A percentile compares a stretch with the other conserved stretches of the same genome.
These are phyloP conservation scores for Ricordea florida DNA, from an alignment of 92 coral and sea anemone species.

Conservation along the genomic window DNA sequence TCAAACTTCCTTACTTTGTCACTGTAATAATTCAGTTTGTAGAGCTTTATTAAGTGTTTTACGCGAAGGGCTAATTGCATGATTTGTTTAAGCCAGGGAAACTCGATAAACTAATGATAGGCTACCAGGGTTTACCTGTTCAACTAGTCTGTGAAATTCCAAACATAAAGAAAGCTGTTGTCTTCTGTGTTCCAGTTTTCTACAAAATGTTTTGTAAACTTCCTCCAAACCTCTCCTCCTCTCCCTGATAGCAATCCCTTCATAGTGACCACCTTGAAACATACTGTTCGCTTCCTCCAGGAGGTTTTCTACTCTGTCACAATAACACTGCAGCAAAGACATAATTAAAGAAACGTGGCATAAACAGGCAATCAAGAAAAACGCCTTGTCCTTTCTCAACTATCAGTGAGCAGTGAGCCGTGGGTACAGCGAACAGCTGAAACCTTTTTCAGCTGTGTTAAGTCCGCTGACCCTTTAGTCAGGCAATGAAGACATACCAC, in stretches of 20 bases:
- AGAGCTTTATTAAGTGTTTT: too few relatives aligned
- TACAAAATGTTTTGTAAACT: constrained; percentile 58
- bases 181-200: constrained; percentile 76
- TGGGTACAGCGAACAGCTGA: too few relatives aligned
- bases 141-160: constrained; percentile 87
- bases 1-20: too few relatives aligned
- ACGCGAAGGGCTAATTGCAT: too few relatives aligned
- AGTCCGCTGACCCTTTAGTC: too few relatives aligned
- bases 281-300: constrained; percentile 92
- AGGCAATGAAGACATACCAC: too few relatives aligned
- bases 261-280: constrained; percentile 89
- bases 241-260: constrained; percentile 87
- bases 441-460: too few relatives aligned
- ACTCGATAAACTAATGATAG: too few relatives aligned
- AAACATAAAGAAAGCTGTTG: constrained; percentile 66
- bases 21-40: too few relatives aligned
- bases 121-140: constrained; percentile 67
- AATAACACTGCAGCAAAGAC: constrained; percentile 57
- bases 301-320: constrained; percentile 83
- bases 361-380: neutral
- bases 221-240: constrained; percentile 82
- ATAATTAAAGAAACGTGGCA: neutral
- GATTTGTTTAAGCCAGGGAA: too few relatives aligned
- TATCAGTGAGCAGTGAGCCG: too few relatives aligned
- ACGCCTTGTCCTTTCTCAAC: too few relatives aligned